A percentile compares a stretch with the other conserved stretches of the same genome.
phyloP scores from a whole-genome alignment of 2,113 vertebrate genomes.

The Aptenodytes forsteri region DNA sequence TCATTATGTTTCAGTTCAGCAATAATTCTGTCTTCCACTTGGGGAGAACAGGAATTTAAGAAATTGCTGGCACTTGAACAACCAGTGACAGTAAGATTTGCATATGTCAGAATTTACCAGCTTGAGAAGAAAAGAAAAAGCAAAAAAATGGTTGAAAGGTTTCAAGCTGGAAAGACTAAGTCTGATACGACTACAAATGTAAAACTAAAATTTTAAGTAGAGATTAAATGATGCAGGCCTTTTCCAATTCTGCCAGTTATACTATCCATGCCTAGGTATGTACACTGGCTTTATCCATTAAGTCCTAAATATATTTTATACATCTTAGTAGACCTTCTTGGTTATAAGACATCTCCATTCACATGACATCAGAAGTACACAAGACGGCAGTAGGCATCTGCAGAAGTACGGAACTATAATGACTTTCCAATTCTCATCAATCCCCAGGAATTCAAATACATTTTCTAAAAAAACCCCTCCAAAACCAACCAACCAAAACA shows the following conservation, averaged over 20 bases:
- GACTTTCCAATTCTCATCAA: not conserved
- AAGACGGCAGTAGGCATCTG: not conserved
- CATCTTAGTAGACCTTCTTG: not conserved
- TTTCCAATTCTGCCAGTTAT: not conserved
- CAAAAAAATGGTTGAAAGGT: not conserved
- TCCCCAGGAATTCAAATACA: not conserved
- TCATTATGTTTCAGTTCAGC: not conserved
- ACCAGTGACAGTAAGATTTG: not conserved
- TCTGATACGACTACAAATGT: not conserved
- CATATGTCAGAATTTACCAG: not conserved
- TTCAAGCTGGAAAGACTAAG: not conserved
- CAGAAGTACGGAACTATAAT: not conserved
- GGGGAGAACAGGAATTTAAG: not conserved
- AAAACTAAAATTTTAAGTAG: not conserved
- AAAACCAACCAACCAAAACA: not conserved
- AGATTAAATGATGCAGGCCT: not conserved
- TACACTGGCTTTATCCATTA: not conserved
- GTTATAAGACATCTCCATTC: not conserved
- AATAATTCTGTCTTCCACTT: not conserved
- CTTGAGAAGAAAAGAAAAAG: not conserved
- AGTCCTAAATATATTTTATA: not conserved
- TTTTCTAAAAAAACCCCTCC: not conserved
- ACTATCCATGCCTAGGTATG: not conserved
- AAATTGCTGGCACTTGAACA: not conserved
- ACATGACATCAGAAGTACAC: not conserved